Evolutionary conservation across 2,113 vertebrate species (phyloP).

Genomic region (Pituophis catenifer): DNA sequence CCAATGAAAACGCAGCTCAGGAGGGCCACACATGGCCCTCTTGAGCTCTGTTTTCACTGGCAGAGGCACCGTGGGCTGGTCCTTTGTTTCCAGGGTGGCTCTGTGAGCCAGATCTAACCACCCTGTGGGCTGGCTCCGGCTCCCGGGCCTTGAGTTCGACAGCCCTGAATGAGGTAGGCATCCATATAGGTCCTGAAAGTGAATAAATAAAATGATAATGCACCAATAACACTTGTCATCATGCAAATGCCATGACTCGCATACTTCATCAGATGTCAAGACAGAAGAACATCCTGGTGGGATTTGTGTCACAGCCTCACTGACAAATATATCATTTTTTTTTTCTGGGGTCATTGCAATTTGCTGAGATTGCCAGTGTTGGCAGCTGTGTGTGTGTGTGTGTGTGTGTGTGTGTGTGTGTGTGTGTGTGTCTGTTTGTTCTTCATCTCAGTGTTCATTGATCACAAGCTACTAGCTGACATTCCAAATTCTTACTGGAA

Average conservation of each 20-base stretch:
- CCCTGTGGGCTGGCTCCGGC: too few species aligned
- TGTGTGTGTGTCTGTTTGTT: neutral
- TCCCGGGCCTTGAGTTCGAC: too few species aligned
- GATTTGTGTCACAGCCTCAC: neutral
- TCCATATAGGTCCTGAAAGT: neutral
- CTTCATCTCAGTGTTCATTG: neutral
- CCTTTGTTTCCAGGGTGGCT: too few species aligned
- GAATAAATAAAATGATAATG: neutral
- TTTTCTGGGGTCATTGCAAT: neutral
- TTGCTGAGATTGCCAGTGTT: neutral
- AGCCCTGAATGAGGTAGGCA: too few species aligned
- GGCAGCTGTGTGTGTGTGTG: too few species aligned
- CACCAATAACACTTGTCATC: neutral
- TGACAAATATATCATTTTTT: neutral
- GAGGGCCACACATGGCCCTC: too few species aligned
- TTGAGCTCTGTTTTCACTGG: too few species aligned
- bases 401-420: neutral
- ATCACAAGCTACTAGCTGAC: neutral
- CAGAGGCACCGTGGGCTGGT: too few species aligned
- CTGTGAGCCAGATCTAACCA: too few species aligned
- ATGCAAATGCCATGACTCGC: neutral
- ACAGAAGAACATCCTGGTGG: neutral
- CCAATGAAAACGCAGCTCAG: too few species aligned
- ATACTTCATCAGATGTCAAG: neutral
- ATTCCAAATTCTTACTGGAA: neutral